Evolutionary conservation across 1,140 invertebrate species (phyloP), one percentile per base, ranked within the genome.

Genomic region (Panagrolaimus sp.): DNA sequence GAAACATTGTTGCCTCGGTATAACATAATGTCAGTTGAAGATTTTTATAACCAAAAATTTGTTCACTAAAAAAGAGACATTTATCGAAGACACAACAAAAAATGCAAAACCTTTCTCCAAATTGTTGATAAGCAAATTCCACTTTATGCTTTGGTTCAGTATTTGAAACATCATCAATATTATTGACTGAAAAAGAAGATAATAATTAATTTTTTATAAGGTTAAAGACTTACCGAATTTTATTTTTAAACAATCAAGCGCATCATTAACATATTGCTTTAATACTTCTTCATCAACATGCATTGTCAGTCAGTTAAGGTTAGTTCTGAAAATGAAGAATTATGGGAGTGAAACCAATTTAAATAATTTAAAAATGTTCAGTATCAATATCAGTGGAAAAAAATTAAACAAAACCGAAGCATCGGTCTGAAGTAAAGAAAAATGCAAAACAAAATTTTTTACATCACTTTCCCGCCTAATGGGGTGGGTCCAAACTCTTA

Each of bases 171-270:
- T 72, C 67, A 9, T 66, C 62, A 16, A 8, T 44, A 14, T 75
- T 43, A 42, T 42, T 46, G 53, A 75, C 74, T 75, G 45, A 75
- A 75, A 38, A 23, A 46, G 8, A 20, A 46, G 8, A 20, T 16
- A 53, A 8, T 47, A 9, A 47, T 23, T 42, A 20, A 8, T 5
- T 13, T 45, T 5, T 7, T 66, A n/a, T 31, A 47, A 31, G n/a
- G n/a, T n/a, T n/a, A n/a, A n/a, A n/a, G n/a, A n/a, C n/a, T 74
- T 20, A 75, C 74, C 70, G 63, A 75, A 75, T 62, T 77, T 75
- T 5, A 75, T 1, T 23, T 65, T 45, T 13, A 75, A 43, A 38
- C 42, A 51, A 62, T 78, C 64, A 8, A 75, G 43, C n/a, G 75
- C 74, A 68, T 75, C 31, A 38, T 38, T 38, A 38, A 38, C 31